Evolutionary conservation across 2,797 vertebrate genomes (phyloP), one percentile per base, ranked within the genome.

Genomic region (Nothura maculosa): DNA sequence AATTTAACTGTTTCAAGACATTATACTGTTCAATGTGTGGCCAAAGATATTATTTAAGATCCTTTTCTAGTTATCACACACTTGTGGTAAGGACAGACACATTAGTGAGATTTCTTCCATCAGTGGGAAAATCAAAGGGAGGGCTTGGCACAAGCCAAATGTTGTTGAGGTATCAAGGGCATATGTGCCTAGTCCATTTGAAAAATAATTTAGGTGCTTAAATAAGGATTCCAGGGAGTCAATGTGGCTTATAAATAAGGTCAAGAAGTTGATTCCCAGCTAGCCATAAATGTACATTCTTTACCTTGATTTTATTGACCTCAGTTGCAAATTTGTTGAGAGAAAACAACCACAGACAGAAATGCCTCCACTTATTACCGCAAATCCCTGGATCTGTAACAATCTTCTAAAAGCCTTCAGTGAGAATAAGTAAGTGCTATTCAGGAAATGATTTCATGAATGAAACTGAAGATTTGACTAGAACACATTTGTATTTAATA

Each of bases 181-280:
- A 57, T 9, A 64, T 20, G 3, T 60, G 25, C 14, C 63, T 60
- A 6, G 1, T 12, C 2, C 4, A 81, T 79, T 73, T 43, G 24
- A 73, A 76, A 81, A 73, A 45, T 55, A 64, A 84, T 42, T 85
- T 45, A 68, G 12, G 6, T 62, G 11, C 5, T 90, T 86, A 89
- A 90, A 84, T 62, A 84, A 63, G 10, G 8, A 3, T 63, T 77
- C 54, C 47, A 67, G 32, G 60, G 25, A 84, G 15, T 28, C 84
- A 47, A 10, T 47, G 17, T 76, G 15, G 34, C 15, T 84, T 73
- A 50, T 48, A 73, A 73, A 40, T 60, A 43, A 64, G n/a, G 45
- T 75, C 9, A 55, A 58, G 20, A 67, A 61, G 8, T 4, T 45
- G 8, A 57, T 92, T 73, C 18, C 42, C 52, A 8, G 6, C 82